Evolutionary conservation across 1,140 invertebrate species (phyloP), one percentile per base, ranked within the genome.

Genomic region (Lucilia cuprina): DNA sequence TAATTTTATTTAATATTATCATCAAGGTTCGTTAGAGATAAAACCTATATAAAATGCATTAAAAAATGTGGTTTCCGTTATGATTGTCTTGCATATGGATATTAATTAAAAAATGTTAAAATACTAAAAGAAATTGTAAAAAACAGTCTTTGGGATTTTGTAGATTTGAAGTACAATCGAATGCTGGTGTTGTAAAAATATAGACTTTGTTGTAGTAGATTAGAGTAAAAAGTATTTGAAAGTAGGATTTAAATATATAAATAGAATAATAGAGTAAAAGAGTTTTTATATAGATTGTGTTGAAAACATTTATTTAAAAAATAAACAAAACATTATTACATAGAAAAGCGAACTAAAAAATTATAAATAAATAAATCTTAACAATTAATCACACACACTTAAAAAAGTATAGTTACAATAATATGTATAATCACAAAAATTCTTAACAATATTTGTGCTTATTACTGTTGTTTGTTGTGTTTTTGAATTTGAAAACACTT

Each of bases 301-400:
- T 70, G 65, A 21, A 70, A 70, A 70, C 65, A 70, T 70, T 70
- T 70, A 70, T 70, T 70, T 70, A 19, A 21, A 70, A 70, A 70
- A 70, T 21, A 21, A 60, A 17, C 17, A 70, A 70, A 70, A 21
- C 19, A 70, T 25, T 70, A 21, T 70, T 70, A 70, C 65, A 70
- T 70, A 10, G 7, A 70, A 70, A 70, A 70, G 19, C 19, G 25
- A 19, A 70, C 19, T 19, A 21, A 21, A 25, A 17, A 55, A 5
- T 70, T 3, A 70, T 70, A 70, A 70, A 70, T 70, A 70, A 70
- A 70, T 70, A 70, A 70, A 70, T 70, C 65, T 70, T 70, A 70
- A 70, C n/a, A 70, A 70, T 70, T 21, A 70, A 70, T 70, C 65
- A 70, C 65, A 70, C 65, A 70, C 65, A 70, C 25, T 70, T 10